These are phyloP conservation scores for Okapia johnstoni DNA, from an alignment of 2,113 vertebrate species.

Conservation along the genomic window DNA sequence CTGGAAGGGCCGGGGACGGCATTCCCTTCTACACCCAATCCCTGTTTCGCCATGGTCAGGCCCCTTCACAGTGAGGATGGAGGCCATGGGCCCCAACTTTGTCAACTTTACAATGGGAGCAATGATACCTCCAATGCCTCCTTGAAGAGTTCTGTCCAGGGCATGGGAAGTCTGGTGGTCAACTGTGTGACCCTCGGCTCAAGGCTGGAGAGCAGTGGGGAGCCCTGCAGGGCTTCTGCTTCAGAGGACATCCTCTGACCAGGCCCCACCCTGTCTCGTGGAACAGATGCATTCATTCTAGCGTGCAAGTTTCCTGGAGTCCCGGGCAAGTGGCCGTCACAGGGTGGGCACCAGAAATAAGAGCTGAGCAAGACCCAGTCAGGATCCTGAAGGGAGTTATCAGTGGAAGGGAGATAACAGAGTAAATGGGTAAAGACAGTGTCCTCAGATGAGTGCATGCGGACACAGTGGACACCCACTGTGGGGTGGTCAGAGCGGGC, in stretches of 20 bases:
- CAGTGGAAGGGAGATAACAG: neutral
- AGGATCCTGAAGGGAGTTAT: neutral
- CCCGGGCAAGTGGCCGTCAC: neutral
- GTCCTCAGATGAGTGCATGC: neutral
- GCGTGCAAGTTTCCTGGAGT: neutral
- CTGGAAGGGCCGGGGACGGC: neutral
- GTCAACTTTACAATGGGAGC: neutral
- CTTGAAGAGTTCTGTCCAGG: neutral
- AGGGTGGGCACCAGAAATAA: neutral
- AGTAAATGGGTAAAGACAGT: neutral
- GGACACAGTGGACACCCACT: neutral
- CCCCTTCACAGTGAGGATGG: neutral
- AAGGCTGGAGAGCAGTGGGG: neutral
- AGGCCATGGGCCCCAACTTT: neutral
- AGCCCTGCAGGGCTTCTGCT: neutral
- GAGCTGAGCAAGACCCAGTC: neutral
- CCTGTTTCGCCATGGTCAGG: neutral
- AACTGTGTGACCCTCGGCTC: neutral
- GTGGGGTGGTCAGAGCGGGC: neutral
- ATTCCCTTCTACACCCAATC: no score
- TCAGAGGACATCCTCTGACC: neutral
- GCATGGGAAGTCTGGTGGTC: rapidly evolving
- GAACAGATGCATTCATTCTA: neutral
- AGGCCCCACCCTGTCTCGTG: neutral
- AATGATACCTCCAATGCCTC: rapidly evolving